Evolutionary conservation across 1,140 invertebrate genomes (phyloP), one percentile per base, ranked within the genome.

Genomic region (Drosophila lacteicornis): DNA sequence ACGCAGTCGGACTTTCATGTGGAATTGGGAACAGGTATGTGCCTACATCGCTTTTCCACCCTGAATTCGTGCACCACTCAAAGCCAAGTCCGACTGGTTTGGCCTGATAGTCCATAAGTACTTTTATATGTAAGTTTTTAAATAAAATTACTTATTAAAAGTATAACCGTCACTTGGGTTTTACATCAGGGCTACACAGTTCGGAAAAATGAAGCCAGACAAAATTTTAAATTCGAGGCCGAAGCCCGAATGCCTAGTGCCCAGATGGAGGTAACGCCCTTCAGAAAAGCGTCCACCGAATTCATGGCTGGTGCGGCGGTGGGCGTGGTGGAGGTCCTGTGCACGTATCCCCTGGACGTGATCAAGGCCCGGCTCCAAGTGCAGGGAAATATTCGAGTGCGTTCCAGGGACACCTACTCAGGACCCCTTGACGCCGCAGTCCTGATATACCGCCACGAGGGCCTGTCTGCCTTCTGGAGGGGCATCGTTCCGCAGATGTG

Each of bases 401-500:
- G 0, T 1, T 0, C n/a, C 6, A n/a, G 75, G 55, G 13, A 46
- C 62, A 94, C 95, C 82, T 97, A 97, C 80, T 94, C 91, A 75
- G 97, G 97, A 9, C 94, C 98, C 38, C 92, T 94, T 36, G 97
- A 98, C 92, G 98, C 97, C 92, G 96, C 98, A 90, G 93, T 86
- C 57, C 98, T 98, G 94, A 99, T 98, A 95, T 96, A 97, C 76
- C 94, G 91, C 87, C 94, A 95, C 79, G 98, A 99, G 94, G 97
- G 97, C 1, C 27, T 96, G 0, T 93, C 95, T 56, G 95, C 96
- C 27, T 97, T 97, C 93, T 98, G 97, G 95, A 98, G 98, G 94
- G 98, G 98, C 66, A 96, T 99, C 77, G 78, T 98, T 56, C 97
- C 98, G 4, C 97, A 97, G 15, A 95, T 99, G 82, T 85, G 98